Evolutionary conservation across 2,113 vertebrate species (phyloP).

Genomic region (Zosterops hypoxanthus): DNA sequence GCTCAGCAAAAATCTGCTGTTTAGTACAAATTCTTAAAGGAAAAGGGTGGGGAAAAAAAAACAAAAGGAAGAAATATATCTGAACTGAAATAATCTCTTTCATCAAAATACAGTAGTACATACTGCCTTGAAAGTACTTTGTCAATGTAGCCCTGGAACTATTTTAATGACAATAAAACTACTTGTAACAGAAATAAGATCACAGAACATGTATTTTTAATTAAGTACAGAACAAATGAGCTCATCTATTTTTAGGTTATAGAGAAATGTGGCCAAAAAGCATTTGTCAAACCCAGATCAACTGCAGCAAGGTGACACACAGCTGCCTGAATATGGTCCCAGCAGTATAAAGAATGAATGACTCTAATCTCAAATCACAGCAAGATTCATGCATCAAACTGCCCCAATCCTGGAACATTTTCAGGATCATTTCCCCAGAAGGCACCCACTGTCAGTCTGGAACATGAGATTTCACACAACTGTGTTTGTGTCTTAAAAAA

Average conservation of each 20-base stretch:
- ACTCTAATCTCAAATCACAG: background rate
- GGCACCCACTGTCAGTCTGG: background rate
- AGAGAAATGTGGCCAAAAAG: background rate
- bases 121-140: background rate
- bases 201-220: background rate
- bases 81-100: background rate
- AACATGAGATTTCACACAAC: background rate
- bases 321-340: background rate
- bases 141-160: background rate
- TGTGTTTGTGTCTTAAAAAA: background rate
- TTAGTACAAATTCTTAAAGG: background rate
- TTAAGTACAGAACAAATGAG: background rate
- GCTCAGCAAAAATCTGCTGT: conserved; percentile 2
- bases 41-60: background rate
- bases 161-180: background rate
- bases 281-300: background rate
- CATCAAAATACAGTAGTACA: background rate
- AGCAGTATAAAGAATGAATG: background rate
- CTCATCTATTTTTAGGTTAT: background rate
- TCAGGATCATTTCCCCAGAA: background rate
- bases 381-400: background rate
- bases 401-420: background rate
- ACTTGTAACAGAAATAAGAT: background rate
- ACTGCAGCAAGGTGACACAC: background rate
- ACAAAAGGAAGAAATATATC: background rate